phyloP scores from a whole-genome alignment of 2,888 invertebrate species.

The Pogonocherus hispidulus region DNA sequence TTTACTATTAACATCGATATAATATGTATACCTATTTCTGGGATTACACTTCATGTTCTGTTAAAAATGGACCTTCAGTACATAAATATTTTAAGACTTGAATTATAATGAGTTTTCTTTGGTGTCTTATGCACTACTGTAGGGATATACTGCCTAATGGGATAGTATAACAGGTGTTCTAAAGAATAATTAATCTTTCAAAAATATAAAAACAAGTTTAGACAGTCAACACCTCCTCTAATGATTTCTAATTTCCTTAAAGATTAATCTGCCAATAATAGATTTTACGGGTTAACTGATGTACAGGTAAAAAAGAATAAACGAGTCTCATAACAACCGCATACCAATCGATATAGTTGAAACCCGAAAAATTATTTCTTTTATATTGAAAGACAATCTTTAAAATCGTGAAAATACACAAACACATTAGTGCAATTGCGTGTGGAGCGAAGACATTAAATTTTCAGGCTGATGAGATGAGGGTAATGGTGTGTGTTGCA shows the following conservation, averaged over 20 bases:
- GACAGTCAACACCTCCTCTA: slow-evolving; percentile 51
- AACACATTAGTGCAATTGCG: slow-evolving; percentile 67
- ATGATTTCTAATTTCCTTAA: slow-evolving; percentile 49
- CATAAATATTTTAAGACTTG: no score
- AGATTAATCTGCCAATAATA: slow-evolving; percentile 35
- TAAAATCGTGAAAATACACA: slow-evolving; percentile 61
- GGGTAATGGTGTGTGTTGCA: slow-evolving; percentile 67
- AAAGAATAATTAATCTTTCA: slow-evolving; percentile 43
- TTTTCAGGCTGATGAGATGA: slow-evolving; percentile 67
- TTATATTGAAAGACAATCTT: slow-evolving; percentile 38
- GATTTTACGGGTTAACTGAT: slow-evolving; percentile 12
- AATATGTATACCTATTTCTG: no score
- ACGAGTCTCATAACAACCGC: slow-evolving; percentile 5
- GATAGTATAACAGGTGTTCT: slow-evolving; percentile 41
- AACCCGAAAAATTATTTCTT: background rate
- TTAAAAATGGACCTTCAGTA: no score
- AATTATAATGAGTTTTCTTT: no score
- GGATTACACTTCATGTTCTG: no score
- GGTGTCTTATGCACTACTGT: no score
- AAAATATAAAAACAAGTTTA: slow-evolving; percentile 47
- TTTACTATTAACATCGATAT: no score
- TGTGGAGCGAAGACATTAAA: slow-evolving; percentile 67
- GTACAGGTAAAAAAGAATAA: background rate
- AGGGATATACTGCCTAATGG: no score
- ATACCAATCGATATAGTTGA: background rate